Evolutionary conservation across 2,888 invertebrate species (phyloP).

Genomic region (Cephus runcator): DNA sequence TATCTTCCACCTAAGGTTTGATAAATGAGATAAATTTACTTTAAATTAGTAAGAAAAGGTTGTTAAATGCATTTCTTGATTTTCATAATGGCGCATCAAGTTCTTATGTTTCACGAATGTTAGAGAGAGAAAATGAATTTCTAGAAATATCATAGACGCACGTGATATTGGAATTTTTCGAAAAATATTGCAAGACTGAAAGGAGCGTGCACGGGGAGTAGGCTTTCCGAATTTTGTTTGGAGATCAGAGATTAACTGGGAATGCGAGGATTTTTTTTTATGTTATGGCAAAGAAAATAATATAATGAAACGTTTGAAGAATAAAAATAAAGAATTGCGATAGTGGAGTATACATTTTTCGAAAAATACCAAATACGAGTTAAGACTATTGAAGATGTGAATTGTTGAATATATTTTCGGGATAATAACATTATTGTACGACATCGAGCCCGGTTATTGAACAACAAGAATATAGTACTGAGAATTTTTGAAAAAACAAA

Average conservation of each 20-base stretch:
- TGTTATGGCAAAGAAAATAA: neutral
- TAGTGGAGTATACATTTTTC: neutral
- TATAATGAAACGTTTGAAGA: neutral
- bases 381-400: neutral
- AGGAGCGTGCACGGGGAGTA: neutral
- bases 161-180: neutral
- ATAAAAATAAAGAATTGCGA: neutral
- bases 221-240: neutral
- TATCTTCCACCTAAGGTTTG: neutral
- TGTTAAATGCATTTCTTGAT: neutral
- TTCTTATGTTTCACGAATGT: neutral
- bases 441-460: neutral
- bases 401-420: neutral
- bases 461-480: too few species aligned
- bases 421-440: neutral
- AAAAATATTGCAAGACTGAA: neutral
- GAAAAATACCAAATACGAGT: neutral
- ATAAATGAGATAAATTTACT: neutral
- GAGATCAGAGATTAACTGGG: neutral
- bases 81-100: neutral
- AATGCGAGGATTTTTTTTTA: neutral
- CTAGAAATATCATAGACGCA: neutral
- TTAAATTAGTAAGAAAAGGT: neutral
- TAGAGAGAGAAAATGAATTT: neutral
- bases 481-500: too few species aligned